Evolutionary conservation across 2,888 invertebrate genomes (phyloP).

Genomic region (Hermaeophaga mercurialis): DNA sequence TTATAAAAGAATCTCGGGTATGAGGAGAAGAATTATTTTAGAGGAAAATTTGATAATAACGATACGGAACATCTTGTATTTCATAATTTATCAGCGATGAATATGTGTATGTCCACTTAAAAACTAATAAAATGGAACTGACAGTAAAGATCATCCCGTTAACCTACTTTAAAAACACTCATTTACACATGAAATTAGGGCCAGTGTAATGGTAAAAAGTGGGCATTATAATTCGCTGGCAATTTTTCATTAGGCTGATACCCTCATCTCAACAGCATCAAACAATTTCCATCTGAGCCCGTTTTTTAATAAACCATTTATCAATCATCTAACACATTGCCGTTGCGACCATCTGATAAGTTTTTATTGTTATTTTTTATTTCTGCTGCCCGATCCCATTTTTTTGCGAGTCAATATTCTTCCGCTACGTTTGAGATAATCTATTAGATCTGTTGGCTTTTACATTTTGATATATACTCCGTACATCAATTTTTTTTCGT

Average conservation of each 20-base stretch:
- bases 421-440: conserved; percentile 36
- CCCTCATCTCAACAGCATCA: conserved; percentile 8
- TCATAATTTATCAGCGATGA: no score
- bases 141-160: no score
- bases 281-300: conserved; percentile 24
- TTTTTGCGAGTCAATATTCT: conserved; percentile 36
- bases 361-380: conserved; percentile 34
- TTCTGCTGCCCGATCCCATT: conserved; percentile 26
- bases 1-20: no score
- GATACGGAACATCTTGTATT: no score
- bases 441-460: conserved; percentile 37
- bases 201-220: conserved; percentile 9
- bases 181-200: conserved; percentile 11
- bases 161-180: neutral
- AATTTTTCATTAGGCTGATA: conserved; percentile 20
- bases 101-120: no score
- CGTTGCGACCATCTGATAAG: conserved; percentile 44
- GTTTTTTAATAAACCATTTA: conserved; percentile 46
- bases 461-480: conserved; percentile 37
- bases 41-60: no score
- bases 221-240: conserved; percentile 8
- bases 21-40: no score
- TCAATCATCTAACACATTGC: conserved; percentile 44
- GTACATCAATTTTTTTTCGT: conserved; percentile 31
- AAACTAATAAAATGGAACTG: no score